These are phyloP conservation scores for Delphinus delphis DNA, from an alignment of 2,113 vertebrate genomes.

Conservation along the genomic window DNA sequence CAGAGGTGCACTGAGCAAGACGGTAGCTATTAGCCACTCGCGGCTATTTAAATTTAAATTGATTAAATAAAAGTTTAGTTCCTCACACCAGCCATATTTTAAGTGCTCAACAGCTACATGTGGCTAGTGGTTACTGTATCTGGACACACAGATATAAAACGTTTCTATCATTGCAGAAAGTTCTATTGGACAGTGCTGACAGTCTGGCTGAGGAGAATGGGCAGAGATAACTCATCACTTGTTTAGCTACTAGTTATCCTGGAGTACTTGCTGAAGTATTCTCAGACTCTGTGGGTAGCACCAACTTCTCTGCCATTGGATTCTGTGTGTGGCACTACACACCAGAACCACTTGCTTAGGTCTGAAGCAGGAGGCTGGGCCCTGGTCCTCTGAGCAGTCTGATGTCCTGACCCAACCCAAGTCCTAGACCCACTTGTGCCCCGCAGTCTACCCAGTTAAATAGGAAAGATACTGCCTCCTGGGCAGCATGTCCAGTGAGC, in stretches of 20 bases:
- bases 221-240: neutral
- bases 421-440: neutral
- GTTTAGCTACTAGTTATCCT: neutral
- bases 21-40: neutral
- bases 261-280: neutral
- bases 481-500: neutral
- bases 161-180: neutral
- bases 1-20: no score
- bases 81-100: neutral
- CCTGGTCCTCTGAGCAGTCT: neutral
- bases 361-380: neutral
- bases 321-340: neutral
- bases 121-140: neutral
- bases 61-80: neutral
- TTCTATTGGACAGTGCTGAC: neutral
- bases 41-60: neutral
- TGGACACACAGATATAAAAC: neutral
- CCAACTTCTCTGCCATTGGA: neutral
- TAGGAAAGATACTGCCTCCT: neutral
- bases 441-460: neutral
- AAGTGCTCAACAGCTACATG: neutral
- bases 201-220: neutral
- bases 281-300: neutral
- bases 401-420: neutral
- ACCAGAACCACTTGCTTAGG: neutral